Evolutionary conservation across 1,140 invertebrate genomes (phyloP), one percentile per base, ranked within the genome.

Genomic region (Nixonia krombeini): DNA sequence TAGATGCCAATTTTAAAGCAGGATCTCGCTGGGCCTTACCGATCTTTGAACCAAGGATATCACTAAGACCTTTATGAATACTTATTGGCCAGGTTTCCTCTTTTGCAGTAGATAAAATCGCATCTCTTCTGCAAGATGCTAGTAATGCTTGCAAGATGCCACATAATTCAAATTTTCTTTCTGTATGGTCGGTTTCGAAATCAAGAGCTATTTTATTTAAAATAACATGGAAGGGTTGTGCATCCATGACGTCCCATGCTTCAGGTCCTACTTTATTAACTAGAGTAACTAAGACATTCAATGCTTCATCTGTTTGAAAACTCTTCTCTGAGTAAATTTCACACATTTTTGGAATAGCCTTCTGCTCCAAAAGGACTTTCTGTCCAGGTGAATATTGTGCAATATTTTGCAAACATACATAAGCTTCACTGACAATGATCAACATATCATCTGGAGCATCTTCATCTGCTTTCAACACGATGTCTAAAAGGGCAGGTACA

Each of bases 381-480:
- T 92, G 90, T 0, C 94, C 93, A 0, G 90, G 88, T 53, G 89
- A 87, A 76, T 89, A 88, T 52, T 88, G 86, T 7, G 92, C 92
- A 44, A 95, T 93, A 61, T 88, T 89, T 76, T 93, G 91, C 6
- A 96, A 81, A 70, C 94, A 96, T 47, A 90, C 90, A 74, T 95
- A 96, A 1, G 94, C 90, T 81, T 96, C 94, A 75, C 91, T 94
- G 2, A 96, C 91, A n/a, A 95, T 90, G 52, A 95, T 94, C 4
- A 96, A 86, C 74, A 92, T 92, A 71, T 95, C 93, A 83, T 94
- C 92, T 65, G 92, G 90, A 59, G 92, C 92, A 70, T 90, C 91
- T 73, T 93, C 91, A 65, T 94, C 93, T 6, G 90, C 90, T 63
- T 91, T 87, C 62, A 92, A 90, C 0, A 95, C 91, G 71, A 95